Base-by-base conservation (phyloP, 2,888 invertebrate species). In the Anarsia innoxiella region DNA sequence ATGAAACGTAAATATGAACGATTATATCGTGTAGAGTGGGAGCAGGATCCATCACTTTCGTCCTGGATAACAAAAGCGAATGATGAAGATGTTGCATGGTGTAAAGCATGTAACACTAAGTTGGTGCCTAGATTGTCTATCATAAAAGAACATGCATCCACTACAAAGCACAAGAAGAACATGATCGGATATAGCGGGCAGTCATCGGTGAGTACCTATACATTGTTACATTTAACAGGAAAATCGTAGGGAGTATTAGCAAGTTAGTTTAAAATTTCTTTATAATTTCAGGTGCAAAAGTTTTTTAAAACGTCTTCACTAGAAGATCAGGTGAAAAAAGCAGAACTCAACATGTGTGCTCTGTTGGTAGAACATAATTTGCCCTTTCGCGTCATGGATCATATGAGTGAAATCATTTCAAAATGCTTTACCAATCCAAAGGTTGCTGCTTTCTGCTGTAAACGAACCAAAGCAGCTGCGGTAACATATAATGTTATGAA, bases 401-500 rank as follows among this genome's bases (percentile, higher is more conserved):
- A 37, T 34, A 25, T 37, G 23, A 41, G 41, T 15, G 37, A 41
- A 15, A 2, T 40, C 6, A 12, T 40, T 8, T 23, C 23, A 26
- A 40, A 40, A 40, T n/a, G 41, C 15, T 41, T 41, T 13, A 34
- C 34, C 15, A 31, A 41, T 38, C 34, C 31, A 2, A 37, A 41
- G 34, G 34, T 41, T 6, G 38, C 41, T 1, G 38, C 9, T 31
- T 40, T 40, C 32, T 40, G 32, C 3, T 37, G 37, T 27, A 37
- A 37, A 11, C 10, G 37, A 32, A 37, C 37, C 8, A 37, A 37
- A 39, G 39, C 33, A 6, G 42, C 40, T 12, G 45, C 40, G 19
- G 13, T 44, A 39, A 41, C 41, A 2, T 44, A 44, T 29, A 44
- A 41, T 36, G 39, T 39, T 32, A 27, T 44, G 29, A 35, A 36